A percentile compares a stretch with the other conserved stretches of the same genome.
phyloP scores from a whole-genome alignment of 1,140 invertebrate species.

The Ceratosolen solmsi region DNA sequence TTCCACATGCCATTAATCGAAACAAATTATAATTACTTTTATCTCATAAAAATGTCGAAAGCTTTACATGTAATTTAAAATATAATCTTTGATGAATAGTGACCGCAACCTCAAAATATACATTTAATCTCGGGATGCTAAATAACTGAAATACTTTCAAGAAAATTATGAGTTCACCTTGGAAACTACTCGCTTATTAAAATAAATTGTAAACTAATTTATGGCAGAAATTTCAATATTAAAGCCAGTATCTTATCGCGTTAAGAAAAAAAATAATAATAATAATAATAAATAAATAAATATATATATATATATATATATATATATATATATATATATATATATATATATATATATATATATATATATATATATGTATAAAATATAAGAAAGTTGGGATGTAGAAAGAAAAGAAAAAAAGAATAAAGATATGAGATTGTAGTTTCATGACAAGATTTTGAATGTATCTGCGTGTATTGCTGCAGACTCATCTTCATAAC shows the following conservation, averaged over 20 bases:
- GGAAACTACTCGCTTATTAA: slow-evolving; percentile 40
- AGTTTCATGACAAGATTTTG: slow-evolving; percentile 39
- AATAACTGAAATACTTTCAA: slow-evolving; percentile 35
- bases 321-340: no score
- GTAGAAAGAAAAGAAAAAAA: neutral
- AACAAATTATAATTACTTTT: slow-evolving; percentile 27
- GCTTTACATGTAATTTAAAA: slow-evolving; percentile 22
- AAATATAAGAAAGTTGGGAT: neutral
- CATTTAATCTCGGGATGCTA: slow-evolving; percentile 3
- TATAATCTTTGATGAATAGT: slow-evolving; percentile 28
- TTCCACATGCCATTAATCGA: neutral
- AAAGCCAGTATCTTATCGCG: slow-evolving; percentile 12
- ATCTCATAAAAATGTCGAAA: slow-evolving; percentile 18
- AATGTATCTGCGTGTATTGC: slow-evolving; percentile 22
- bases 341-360: no score
- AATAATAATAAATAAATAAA: no score
- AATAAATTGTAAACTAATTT: slow-evolving; percentile 51
- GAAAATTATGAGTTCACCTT: slow-evolving; percentile 34
- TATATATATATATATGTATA: no score
- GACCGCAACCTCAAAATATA: slow-evolving; percentile 8
- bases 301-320: no score
- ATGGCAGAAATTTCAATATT: slow-evolving; percentile 46
- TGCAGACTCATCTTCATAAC: neutral
- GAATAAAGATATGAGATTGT: neutral
- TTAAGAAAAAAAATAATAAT: no score